phyloP scores from a whole-genome alignment of 2,797 vertebrate species.

The Sebastes cheni region DNA sequence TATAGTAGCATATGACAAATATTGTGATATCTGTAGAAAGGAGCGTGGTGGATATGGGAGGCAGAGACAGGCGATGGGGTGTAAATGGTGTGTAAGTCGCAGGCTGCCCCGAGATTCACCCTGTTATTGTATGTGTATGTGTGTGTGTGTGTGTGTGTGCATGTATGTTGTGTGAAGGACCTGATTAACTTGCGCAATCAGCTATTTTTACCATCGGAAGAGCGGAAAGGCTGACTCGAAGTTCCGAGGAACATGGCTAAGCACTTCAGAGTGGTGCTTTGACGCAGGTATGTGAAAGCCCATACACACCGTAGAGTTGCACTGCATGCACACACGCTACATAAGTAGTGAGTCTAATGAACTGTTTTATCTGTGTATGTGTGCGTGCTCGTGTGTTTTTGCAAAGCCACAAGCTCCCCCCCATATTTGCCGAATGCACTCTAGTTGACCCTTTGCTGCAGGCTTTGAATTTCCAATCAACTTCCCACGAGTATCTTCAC shows the following conservation, averaged over 20 bases:
- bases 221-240: conserved; percentile 52
- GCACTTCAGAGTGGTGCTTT: conserved; percentile 39
- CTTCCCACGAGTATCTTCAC: conserved; percentile 60
- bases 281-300: not conserved
- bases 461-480: conserved; percentile 72
- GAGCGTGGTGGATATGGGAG: not conserved
- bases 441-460: conserved; percentile 66
- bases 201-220: conserved; percentile 47
- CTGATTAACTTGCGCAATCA: conserved; percentile 56
- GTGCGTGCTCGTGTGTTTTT: conserved; percentile 21
- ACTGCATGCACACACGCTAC: not conserved
- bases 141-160: not conserved
- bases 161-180: conserved; percentile 6
- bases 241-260: conserved; percentile 33
- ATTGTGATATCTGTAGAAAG: not conserved
- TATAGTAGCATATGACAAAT: not conserved
- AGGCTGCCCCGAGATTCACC: conserved; percentile 37
- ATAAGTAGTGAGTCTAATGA: conserved; percentile 16
- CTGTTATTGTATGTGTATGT: not conserved
- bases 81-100: not conserved
- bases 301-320: not conserved
- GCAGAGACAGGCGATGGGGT: conserved; percentile 6
- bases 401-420: conserved; percentile 36
- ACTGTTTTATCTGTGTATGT: conserved; percentile 5
- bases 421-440: conserved; percentile 59